Conservation (phyloP, 2,113 vertebrate genomes). For the Oryzias celebensis region DNA sequence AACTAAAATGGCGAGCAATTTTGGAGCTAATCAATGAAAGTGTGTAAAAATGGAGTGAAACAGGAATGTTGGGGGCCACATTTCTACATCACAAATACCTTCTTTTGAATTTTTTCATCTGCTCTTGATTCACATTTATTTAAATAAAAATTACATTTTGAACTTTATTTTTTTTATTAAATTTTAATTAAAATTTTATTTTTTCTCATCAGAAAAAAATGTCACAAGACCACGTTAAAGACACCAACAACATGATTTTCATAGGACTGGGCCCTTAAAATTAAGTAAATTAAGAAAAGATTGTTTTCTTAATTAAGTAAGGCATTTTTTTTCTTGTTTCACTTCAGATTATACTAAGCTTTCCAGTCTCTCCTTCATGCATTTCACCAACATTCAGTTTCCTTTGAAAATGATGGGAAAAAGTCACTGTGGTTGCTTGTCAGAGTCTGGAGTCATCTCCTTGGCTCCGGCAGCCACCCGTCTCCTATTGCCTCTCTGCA, state of each 20-base stretch:
- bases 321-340: conserved; percentile 17
- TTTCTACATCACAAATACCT: too few species aligned
- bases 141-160: too few species aligned
- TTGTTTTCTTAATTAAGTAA: conserved; percentile 3
- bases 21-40: too few species aligned
- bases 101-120: too few species aligned
- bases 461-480: conserved; percentile 10
- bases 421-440: conserved; percentile 23
- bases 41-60: too few species aligned
- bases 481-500: conserved; percentile 60
- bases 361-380: neutral
- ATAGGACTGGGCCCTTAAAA: too few species aligned
- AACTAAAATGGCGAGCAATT: too few species aligned
- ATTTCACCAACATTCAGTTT: neutral
- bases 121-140: too few species aligned
- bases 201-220: neutral
- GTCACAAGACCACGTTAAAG: neutral
- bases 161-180: too few species aligned
- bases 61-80: too few species aligned
- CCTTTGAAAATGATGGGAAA: neutral
- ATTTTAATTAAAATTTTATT: too few species aligned
- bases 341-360: conserved; percentile 46
- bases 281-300: conserved; percentile 39
- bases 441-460: conserved; percentile 28
- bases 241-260: conserved; percentile 6